These are phyloP conservation scores for Moxostoma hubbsi DNA, from an alignment of 2,797 vertebrate genomes.

Conservation along the genomic window DNA sequence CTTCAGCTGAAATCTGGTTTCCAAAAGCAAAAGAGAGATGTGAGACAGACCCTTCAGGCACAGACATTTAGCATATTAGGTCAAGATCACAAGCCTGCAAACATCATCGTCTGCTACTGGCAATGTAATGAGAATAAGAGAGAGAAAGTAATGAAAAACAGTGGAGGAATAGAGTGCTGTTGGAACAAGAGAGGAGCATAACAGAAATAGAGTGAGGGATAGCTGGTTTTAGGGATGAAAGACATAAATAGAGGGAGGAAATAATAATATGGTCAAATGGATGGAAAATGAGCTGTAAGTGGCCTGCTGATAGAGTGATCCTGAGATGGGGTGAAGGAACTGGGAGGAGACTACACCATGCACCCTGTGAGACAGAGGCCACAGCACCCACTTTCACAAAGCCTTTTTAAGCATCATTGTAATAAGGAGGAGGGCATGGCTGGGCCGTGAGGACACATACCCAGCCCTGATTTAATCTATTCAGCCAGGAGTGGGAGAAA, in stretches of 20 bases:
- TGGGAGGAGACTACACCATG: not conserved
- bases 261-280: slow-evolving; percentile 28
- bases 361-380: not conserved
- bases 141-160: slow-evolving; percentile 31
- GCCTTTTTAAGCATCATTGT: not conserved
- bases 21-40: not conserved
- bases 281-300: slow-evolving; percentile 53
- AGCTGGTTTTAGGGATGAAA: slow-evolving; percentile 39
- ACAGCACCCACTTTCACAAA: not conserved
- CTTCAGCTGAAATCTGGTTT: slow-evolving; percentile 34
- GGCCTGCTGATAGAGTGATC: slow-evolving; percentile 46
- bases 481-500: too few species aligned
- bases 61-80: slow-evolving; percentile 46
- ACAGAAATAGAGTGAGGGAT: slow-evolving; percentile 2
- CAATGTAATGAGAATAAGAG: slow-evolving; percentile 32
- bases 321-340: slow-evolving; percentile 42
- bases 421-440: too few species aligned
- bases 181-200: slow-evolving; percentile 21
- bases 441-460: too few species aligned
- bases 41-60: slow-evolving; percentile 31
- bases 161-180: slow-evolving; percentile 15
- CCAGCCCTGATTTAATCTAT: too few species aligned
- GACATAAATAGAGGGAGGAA: slow-evolving; percentile 25
- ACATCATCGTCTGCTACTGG: slow-evolving; percentile 33
- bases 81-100: slow-evolving; percentile 48